These are phyloP conservation scores for Protophormia terraenovae DNA, from an alignment of 2,888 invertebrate species.

Conservation along the genomic window DNA sequence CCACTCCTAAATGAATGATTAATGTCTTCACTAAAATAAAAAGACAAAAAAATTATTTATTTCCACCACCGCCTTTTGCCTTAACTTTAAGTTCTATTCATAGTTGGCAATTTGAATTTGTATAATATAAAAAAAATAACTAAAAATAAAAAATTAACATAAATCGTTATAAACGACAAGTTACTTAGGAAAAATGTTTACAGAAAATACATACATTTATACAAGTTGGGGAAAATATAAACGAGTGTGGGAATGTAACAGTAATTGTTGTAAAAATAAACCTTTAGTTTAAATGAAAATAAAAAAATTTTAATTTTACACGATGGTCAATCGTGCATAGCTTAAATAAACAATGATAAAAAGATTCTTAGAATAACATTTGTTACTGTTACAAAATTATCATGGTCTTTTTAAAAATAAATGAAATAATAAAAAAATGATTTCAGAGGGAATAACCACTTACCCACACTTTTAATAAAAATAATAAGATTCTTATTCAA, in stretches of 20 bases:
- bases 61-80: background rate
- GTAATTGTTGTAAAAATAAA: conserved; percentile 41
- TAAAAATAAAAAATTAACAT: conserved; percentile 48
- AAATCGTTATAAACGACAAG: conserved; percentile 47
- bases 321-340: conserved; percentile 52
- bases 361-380: background rate
- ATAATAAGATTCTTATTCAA: too few relatives aligned
- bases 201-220: too few relatives aligned
- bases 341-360: conserved; percentile 15
- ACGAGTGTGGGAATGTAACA: conserved; percentile 59
- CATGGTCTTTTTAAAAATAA: background rate
- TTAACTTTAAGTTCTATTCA: background rate
- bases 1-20: conserved; percentile 65
- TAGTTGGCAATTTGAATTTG: background rate
- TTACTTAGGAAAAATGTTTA: background rate
- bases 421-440: background rate
- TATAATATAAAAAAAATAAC: conserved; percentile 34
- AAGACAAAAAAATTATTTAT: background rate
- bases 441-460: background rate
- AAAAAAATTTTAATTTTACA: conserved; percentile 28
- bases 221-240: background rate
- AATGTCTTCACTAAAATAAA: conserved; percentile 55
- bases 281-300: background rate
- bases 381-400: background rate
- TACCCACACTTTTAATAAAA: too few relatives aligned